A percentile compares a stretch with the other conserved stretches of the same genome.
Evolutionary conservation across 92 coral and sea anemone species (phyloP).

Genomic region (Montipora capitata): DNA sequence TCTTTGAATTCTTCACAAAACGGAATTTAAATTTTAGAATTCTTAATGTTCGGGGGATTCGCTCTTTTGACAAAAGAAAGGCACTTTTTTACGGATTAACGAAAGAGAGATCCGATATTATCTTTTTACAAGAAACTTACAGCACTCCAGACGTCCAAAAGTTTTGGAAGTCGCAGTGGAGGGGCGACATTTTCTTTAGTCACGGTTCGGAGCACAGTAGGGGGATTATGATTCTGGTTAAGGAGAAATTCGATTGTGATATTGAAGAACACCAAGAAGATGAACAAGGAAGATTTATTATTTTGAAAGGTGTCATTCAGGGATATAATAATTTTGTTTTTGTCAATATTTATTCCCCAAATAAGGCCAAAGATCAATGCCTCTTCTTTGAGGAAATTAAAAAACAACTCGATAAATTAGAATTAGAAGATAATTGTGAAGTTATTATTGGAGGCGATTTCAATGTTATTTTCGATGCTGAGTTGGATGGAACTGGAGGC

Average conservation of each 20-base stretch:
- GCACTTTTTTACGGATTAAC: too few species aligned
- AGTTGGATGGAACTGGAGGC: slow-evolving; percentile 52
- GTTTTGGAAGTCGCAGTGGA: too few species aligned
- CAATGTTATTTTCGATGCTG: slow-evolving; percentile 35
- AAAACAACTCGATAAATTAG: slow-evolving; percentile 17
- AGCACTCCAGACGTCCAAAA: too few species aligned
- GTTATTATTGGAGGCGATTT: slow-evolving; percentile 51
- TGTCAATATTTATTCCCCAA: slow-evolving; percentile 55
- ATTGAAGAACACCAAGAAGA: slow-evolving; percentile 5
- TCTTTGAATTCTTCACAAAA: too few species aligned
- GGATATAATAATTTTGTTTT: slow-evolving; percentile 16
- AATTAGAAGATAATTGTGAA: slow-evolving; percentile 11
- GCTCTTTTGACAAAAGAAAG: too few species aligned
- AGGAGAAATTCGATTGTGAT: slow-evolving; percentile 29
- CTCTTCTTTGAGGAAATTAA: slow-evolving; percentile 20
- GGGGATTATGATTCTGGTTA: slow-evolving; percentile 33
- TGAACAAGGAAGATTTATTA: slow-evolving; percentile 22
- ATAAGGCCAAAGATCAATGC: slow-evolving; percentile 43
- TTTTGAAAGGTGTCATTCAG: slow-evolving; percentile 25
- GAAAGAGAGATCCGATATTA: too few species aligned
- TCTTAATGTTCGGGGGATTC: too few species aligned
- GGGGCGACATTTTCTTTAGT: background rate
- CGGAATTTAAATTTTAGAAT: too few species aligned
- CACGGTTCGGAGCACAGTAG: slow-evolving; percentile 35
- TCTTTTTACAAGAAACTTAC: too few species aligned